These are phyloP conservation scores for Cinara cedri DNA, from an alignment of 2,888 invertebrate species.

Conservation along the genomic window DNA sequence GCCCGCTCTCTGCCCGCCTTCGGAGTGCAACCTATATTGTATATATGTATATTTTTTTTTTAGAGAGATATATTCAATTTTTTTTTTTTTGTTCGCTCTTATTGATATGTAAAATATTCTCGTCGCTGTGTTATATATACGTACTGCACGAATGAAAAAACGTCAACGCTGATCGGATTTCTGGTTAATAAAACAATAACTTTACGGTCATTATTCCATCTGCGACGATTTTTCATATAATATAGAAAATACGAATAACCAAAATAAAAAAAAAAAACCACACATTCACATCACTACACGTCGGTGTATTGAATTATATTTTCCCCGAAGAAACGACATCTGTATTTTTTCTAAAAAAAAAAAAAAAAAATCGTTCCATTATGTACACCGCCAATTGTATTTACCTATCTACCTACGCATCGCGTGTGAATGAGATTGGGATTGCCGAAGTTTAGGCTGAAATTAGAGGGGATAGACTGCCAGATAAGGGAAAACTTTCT, in stretches of 20 bases:
- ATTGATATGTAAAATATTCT: constrained; percentile 52
- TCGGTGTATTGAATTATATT: not conserved
- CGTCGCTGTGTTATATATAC: not conserved
- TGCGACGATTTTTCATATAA: not conserved
- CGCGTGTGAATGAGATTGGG: constrained; percentile 49
- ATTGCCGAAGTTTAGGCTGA: constrained; percentile 47
- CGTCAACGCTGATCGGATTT: constrained; percentile 40
- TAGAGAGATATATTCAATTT: constrained; percentile 31
- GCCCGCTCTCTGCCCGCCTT: not conserved
- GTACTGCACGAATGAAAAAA: constrained; percentile 31
- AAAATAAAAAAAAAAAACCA: constrained; percentile 6
- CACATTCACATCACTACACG: not conserved
- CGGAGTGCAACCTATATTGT: constrained; percentile 19
- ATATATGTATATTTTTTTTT: constrained; percentile 14
- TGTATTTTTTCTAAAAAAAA: constrained; percentile 1
- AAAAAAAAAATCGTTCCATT: constrained; percentile 21
- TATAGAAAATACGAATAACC: not conserved
- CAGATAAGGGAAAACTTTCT: constrained; percentile 50
- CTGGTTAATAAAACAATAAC: constrained; percentile 55
- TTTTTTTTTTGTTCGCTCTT: constrained; percentile 42
- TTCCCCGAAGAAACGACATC: constrained; percentile 8
- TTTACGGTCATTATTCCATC: constrained; percentile 11
- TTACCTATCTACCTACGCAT: constrained; percentile 9
- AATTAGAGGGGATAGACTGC: constrained; percentile 31
- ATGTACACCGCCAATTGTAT: constrained; percentile 23